These are phyloP conservation scores for Piprites chloris DNA, from an alignment of 2,113 vertebrate genomes.

Conservation along the genomic window DNA sequence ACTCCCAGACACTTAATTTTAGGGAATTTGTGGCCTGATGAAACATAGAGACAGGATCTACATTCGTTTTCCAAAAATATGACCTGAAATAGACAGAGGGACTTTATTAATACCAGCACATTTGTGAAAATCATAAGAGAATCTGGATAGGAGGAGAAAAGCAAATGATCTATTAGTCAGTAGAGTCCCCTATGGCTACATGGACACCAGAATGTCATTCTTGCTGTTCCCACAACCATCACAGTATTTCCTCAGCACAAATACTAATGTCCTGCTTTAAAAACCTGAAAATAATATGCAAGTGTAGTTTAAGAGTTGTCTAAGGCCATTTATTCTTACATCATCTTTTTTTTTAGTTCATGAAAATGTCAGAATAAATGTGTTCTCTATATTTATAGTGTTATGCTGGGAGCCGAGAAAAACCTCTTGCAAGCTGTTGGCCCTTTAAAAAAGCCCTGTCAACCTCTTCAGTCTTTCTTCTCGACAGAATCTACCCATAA, in stretches of 20 bases:
- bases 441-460: not conserved
- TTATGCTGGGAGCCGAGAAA: not conserved
- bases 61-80: not conserved
- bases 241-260: not conserved
- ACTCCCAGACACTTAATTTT: not conserved
- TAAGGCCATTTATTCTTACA: not conserved
- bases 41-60: not conserved
- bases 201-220: not conserved
- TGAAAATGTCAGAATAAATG: not conserved
- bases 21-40: not conserved
- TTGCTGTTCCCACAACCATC: not conserved
- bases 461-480: not conserved
- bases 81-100: not conserved
- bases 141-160: not conserved
- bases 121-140: not conserved
- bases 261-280: not conserved
- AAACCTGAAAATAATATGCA: not conserved
- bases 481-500: not conserved
- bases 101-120: not conserved
- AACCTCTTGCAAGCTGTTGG: not conserved
- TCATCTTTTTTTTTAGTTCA: not conserved
- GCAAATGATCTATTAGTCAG: not conserved
- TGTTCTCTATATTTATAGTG: not conserved
- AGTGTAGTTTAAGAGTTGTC: not conserved
- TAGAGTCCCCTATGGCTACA: not conserved